Percentiles rank a stretch among this genome's conserved stretches.
Conservation (phyloP, 2,888 invertebrate species). For the Acanthosepion lycidas region DNA sequence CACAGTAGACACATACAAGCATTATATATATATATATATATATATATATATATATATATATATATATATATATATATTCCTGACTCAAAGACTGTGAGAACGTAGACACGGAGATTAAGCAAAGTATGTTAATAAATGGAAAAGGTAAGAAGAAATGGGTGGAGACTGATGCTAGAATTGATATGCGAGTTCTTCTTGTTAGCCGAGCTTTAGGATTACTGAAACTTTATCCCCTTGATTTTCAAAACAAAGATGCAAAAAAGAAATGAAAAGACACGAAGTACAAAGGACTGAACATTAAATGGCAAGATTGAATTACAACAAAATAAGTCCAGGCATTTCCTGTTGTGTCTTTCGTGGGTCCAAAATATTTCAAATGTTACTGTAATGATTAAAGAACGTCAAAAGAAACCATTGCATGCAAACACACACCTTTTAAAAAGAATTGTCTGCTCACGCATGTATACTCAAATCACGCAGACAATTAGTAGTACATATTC, state of each 20-base stretch:
- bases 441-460: no score
- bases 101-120: not conserved
- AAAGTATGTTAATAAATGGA: slow-evolving; percentile 33
- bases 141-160: not conserved
- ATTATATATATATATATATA: no score
- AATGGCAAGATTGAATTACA: not conserved
- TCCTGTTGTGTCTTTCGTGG: slow-evolving; percentile 33
- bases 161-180: not conserved
- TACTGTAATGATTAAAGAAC: not conserved
- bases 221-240: not conserved
- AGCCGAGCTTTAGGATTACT: not conserved
- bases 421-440: not conserved
- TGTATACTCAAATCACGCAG: not conserved
- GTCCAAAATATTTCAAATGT: not conserved
- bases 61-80: no score
- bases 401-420: not conserved
- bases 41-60: no score
- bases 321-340: not conserved
- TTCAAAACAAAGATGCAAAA: slow-evolving; percentile 10
- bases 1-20: no score
- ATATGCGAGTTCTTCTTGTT: not conserved
- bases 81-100: not conserved
- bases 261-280: not conserved
- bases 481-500: not conserved
- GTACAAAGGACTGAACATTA: not conserved